Percentiles rank a stretch among this genome's conserved stretches.
Evolutionary conservation across 2,888 invertebrate genomes (phyloP).

Genomic region (Lochmaea capreae): DNA sequence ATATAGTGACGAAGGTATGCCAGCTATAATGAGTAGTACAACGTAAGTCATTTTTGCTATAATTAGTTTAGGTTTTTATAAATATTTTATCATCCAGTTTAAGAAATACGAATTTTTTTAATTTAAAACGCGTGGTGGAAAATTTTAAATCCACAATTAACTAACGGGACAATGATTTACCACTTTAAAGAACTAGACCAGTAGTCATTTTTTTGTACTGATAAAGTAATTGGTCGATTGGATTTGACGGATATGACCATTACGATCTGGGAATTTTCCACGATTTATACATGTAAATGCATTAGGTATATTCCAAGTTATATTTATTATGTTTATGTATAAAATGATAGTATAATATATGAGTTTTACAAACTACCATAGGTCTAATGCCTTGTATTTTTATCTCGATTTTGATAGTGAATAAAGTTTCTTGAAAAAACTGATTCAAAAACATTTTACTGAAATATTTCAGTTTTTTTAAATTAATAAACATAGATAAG

Average conservation of each 20-base stretch:
- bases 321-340: not conserved
- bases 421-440: not conserved
- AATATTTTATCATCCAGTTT: slow-evolving; percentile 8
- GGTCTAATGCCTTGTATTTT: not conserved
- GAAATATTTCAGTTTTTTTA: too few species aligned
- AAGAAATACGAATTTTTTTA: not conserved
- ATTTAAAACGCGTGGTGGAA: not conserved
- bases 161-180: not conserved
- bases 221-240: slow-evolving; percentile 2
- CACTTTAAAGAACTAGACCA: not conserved
- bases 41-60: slow-evolving; percentile 58
- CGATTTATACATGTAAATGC: not conserved
- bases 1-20: slow-evolving; percentile 64
- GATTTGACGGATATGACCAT: not conserved
- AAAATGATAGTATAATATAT: not conserved
- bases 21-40: slow-evolving; percentile 64
- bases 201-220: not conserved
- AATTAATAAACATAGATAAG: too few species aligned
- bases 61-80: slow-evolving; percentile 29
- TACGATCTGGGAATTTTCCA: slow-evolving; percentile 5
- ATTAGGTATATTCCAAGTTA: not conserved
- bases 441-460: too few species aligned
- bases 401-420: too few species aligned
- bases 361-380: too few species aligned
- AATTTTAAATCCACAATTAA: not conserved